phyloP scores from a whole-genome alignment of 2,113 vertebrate species.

The Mus pahari region DNA sequence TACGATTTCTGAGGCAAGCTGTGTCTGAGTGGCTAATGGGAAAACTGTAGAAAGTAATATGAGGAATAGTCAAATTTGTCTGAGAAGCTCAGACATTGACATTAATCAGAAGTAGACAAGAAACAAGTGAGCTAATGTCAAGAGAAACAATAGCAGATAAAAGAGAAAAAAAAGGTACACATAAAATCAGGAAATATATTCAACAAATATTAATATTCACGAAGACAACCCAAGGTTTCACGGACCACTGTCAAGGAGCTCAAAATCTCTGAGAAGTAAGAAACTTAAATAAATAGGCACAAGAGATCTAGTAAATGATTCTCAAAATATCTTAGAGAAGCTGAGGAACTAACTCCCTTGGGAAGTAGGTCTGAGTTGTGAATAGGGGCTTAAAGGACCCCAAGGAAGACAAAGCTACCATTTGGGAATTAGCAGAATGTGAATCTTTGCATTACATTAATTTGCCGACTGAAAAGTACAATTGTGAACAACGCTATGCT shows the following conservation, averaged over 20 bases:
- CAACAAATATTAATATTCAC: neutral
- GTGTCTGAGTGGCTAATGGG: neutral
- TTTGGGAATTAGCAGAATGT: neutral
- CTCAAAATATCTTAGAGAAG: neutral
- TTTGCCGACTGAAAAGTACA: neutral
- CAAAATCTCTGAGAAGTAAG: neutral
- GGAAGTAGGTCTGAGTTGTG: neutral
- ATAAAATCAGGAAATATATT: neutral
- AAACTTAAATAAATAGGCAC: neutral
- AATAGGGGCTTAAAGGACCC: neutral
- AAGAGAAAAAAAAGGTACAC: neutral
- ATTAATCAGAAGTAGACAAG: neutral
- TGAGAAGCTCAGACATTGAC: conserved; percentile 2
- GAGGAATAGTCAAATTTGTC: neutral
- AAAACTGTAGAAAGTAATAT: neutral
- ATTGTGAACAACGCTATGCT: neutral
- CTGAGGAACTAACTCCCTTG: neutral
- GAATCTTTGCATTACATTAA: neutral
- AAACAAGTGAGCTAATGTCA: neutral
- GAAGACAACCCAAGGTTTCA: neutral
- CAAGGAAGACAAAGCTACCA: neutral
- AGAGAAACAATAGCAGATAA: neutral
- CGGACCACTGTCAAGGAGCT: neutral
- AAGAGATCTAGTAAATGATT: neutral
- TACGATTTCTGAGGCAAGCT: neutral